Base-by-base conservation (phyloP, 2,888 invertebrate genomes). In the Pammene fasciana region DNA sequence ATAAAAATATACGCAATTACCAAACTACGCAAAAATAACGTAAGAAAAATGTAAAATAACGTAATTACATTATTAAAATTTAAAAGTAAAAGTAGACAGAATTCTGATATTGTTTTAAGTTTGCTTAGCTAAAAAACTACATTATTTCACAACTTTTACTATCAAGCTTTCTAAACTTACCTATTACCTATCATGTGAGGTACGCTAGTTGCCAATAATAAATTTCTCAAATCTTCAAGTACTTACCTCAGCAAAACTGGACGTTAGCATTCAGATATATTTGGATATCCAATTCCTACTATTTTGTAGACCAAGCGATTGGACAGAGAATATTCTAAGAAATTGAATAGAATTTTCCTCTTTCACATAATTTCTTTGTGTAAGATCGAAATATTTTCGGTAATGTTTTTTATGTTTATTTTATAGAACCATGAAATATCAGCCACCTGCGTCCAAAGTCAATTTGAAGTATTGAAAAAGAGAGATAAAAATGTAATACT, bases 361-460 rank as follows among this genome's bases (percentile, higher is more conserved):
- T 34, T 48, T 10, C 13, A 60, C 46, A 45, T n/a, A 43, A 36
- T 9, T 34, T 16, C 55, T 60, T 60, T 60, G 11, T 36, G 8
- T 43, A 10, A 43, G 34, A 43, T 62, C 16, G 16, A 11, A 56
- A 62, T 62, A 41, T 56, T 62, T 56, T 56, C 9, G n/a, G 56
- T 62, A 43, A 43, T 68, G 16, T 68, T 45, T 62, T 68, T 68
- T 56, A 62, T 56, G 41, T 38, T 62, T 41, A 43, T 62, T 67
- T 68, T 68, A 68, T 68, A 50, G 62, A 62, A 62, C 62, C 56
- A 56, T 68, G 48, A 62, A 68, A 62, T 62, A 57, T 68, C 48
- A 41, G 55, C 62, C 68, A 68, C 68, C 68, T 68, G 68, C 54
- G 48, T 8, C 26, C 56, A n/a, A 43, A 56, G 48, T 55, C 62